Conservation (phyloP, 1,140 invertebrate genomes). For the Caenorhabditis remanei region DNA sequence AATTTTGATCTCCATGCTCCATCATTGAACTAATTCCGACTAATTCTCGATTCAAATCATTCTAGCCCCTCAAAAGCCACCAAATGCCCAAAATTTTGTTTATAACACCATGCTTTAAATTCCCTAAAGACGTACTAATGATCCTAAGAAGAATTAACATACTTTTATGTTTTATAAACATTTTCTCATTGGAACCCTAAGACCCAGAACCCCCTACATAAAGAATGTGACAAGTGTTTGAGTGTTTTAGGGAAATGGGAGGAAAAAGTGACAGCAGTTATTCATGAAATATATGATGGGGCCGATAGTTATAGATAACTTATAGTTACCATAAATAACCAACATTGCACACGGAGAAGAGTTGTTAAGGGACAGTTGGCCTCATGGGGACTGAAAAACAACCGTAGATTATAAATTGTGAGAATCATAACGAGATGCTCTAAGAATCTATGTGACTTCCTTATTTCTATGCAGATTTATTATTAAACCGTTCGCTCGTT, state of each 20-base stretch:
- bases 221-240: conserved; percentile 8
- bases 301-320: neutral
- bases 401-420: too few species aligned
- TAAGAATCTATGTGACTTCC: too few species aligned
- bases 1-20: too few species aligned
- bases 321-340: conserved; percentile 12
- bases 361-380: too few species aligned
- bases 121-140: neutral
- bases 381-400: too few species aligned
- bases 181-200: neutral
- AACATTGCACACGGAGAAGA: too few species aligned
- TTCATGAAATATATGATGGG: neutral
- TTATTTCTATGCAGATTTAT: too few species aligned
- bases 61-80: neutral
- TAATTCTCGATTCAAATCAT: neutral
- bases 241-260: neutral
- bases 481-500: too few species aligned
- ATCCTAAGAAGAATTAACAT: neutral
- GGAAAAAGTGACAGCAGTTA: conserved; percentile 3
- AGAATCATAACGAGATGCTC: too few species aligned
- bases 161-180: conserved; percentile 1
- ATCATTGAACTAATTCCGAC: neutral
- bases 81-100: neutral
- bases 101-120: neutral
- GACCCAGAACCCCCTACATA: neutral